These are phyloP conservation scores for Horisme vitalbata DNA, from an alignment of 2,888 invertebrate species.

Conservation along the genomic window DNA sequence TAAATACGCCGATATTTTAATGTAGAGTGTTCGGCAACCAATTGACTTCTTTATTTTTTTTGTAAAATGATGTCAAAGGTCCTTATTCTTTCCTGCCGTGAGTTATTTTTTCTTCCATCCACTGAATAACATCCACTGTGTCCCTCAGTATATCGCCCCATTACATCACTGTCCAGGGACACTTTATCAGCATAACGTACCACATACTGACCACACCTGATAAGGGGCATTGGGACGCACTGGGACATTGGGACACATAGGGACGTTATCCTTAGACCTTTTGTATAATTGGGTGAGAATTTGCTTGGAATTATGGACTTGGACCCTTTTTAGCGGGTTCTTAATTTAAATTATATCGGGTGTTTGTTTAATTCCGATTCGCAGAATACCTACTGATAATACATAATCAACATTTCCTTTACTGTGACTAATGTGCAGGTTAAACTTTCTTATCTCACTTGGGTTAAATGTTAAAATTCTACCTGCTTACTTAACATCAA, in stretches of 20 bases:
- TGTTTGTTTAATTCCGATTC: background rate
- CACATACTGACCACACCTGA: constrained; percentile 13
- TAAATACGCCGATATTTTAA: too few species aligned
- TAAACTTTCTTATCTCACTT: too few species aligned
- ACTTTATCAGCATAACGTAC: constrained; percentile 19
- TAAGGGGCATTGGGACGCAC: constrained; percentile 2
- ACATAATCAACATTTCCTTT: background rate
- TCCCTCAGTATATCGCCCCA: background rate
- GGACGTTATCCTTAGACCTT: background rate
- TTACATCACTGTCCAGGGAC: constrained; percentile 13
- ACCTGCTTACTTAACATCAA: too few species aligned
- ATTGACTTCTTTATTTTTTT: background rate
- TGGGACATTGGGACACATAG: background rate
- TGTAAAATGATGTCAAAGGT: background rate
- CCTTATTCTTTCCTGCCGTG: too few species aligned
- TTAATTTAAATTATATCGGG: background rate
- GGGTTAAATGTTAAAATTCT: too few species aligned
- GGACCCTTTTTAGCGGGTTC: background rate
- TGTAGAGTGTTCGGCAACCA: too few species aligned
- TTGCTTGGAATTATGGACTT: background rate
- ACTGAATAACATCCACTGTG: background rate
- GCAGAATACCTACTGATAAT: background rate
- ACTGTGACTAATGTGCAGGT: too few species aligned
- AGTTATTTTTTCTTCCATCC: background rate
- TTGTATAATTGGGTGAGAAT: constrained; percentile 19